Conservation (phyloP, 2,888 invertebrate species). For the Nephrotoma flavescens region DNA sequence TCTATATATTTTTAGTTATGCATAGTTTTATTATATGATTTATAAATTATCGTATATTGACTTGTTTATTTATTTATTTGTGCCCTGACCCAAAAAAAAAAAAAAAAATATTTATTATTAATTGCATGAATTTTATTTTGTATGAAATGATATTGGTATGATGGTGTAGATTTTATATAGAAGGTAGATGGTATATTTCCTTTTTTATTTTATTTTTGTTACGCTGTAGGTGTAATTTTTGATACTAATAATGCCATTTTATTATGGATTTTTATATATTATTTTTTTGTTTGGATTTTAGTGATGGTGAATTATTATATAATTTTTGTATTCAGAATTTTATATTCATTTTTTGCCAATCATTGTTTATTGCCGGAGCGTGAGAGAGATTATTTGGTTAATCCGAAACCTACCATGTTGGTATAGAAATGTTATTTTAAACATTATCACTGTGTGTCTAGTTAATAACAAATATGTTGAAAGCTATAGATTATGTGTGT, state of each 20-base stretch:
- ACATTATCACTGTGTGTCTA: too few relatives aligned
- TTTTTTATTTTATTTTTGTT: neutral
- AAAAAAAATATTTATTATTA: neutral
- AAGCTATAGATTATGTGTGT: too few relatives aligned
- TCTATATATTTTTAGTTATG: neutral
- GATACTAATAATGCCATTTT: neutral
- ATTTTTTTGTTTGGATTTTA: neutral
- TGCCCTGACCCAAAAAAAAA: neutral
- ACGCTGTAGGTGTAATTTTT: neutral
- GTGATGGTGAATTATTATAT: neutral
- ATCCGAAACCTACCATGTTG: neutral
- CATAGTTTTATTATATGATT: neutral
- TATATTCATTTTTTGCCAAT: neutral
- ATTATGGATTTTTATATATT: neutral
- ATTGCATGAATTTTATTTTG: neutral
- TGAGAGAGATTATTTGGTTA: neutral
- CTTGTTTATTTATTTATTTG: neutral
- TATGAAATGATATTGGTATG: neutral
- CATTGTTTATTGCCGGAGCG: neutral
- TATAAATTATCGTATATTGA: neutral
- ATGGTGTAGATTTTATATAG: neutral
- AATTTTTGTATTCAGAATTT: neutral
- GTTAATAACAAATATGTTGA: too few relatives aligned
- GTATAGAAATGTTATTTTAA: neutral
- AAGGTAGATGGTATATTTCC: neutral